Base-by-base conservation (phyloP, 2,888 invertebrate species). In the Apotomis capreana region DNA sequence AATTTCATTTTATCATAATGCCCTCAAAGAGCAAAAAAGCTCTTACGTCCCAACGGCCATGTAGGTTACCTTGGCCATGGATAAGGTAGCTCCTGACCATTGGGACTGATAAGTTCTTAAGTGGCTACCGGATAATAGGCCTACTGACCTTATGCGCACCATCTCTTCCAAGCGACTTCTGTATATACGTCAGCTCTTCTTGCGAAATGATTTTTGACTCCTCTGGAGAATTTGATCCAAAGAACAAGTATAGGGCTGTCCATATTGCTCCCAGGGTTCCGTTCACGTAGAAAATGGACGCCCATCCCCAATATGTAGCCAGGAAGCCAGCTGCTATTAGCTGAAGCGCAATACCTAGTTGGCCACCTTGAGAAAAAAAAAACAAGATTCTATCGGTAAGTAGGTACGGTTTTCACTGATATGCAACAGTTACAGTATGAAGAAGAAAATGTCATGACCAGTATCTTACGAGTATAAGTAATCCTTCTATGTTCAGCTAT, bases 321-420 rank as follows among this genome's bases (percentile, higher is more conserved):
- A 96, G 93, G 58, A 95, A 89, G 0, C 97, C 97, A n/a, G 96
- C 95, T 36, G 95, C 88, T 12, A 96, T 94, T 81, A 97, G 86
- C 79, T 97, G 95, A 0, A 97, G 83, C 0, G 97, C 96, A 9
- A 97, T 97, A 6, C 98, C 98, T 10, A 97, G 94, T 83, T 96
- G 96, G 9, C 95, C 95, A 62, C 97, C 97, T 90, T 88, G 70
- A 68, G 55, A 36, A 26, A 26, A 26, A 15, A 15, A 26, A 26
- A 26, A 26, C 26, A 26, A 26, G 26, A 26, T 26, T 26, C 1
- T 26, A 26, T 26, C 26, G 26, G 26, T 26, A 26, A 26, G 26
- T 26, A 26, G 2, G 26, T 26, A 26, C 26, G 26, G 26, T 26
- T 26, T 26, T 26, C 26, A 2, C 2, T 26, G 26, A 26, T 26